Percentiles rank a stretch among this genome's conserved stretches.
phyloP scores from a whole-genome alignment of 2,888 invertebrate species.

The Marronus borbonicus region DNA sequence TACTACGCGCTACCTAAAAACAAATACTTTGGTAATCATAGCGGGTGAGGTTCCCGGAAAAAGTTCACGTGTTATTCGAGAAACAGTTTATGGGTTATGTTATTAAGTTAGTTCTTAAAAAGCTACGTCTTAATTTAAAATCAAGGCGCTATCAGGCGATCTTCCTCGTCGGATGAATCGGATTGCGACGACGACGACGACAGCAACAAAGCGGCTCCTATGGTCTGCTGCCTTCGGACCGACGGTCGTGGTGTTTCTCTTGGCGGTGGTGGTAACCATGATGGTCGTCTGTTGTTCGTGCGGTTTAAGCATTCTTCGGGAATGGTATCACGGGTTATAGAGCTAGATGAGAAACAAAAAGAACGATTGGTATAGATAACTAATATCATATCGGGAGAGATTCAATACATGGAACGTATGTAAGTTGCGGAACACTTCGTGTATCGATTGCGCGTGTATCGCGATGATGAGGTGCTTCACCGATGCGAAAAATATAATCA shows the following conservation, averaged over 20 bases:
- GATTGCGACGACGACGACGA: slow-evolving; percentile 75
- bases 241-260: slow-evolving; percentile 76
- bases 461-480: too few relatives aligned
- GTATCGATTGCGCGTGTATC: too few relatives aligned
- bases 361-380: neutral
- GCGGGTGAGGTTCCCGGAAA: neutral
- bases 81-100: slow-evolving; percentile 12
- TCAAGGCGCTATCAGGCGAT: slow-evolving; percentile 67
- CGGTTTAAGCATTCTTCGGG: slow-evolving; percentile 75
- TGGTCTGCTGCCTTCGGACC: slow-evolving; percentile 75
- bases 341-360: slow-evolving; percentile 65
- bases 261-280: slow-evolving; percentile 65
- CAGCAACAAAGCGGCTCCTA: slow-evolving; percentile 77
- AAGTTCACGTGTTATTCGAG: neutral
- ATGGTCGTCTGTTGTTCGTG: slow-evolving; percentile 63
- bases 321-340: slow-evolving; percentile 79
- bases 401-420: neutral
- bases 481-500: too few relatives aligned
- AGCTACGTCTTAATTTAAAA: slow-evolving; percentile 56
- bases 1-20: too few relatives aligned
- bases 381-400: neutral
- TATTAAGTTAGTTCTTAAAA: slow-evolving; percentile 46
- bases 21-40: too few relatives aligned
- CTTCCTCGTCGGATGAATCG: slow-evolving; percentile 69
- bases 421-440: neutral